Percentiles rank a stretch among this genome's conserved stretches.
Evolutionary conservation across 2,113 vertebrate genomes (phyloP).

Genomic region (Dromas ardeola): DNA sequence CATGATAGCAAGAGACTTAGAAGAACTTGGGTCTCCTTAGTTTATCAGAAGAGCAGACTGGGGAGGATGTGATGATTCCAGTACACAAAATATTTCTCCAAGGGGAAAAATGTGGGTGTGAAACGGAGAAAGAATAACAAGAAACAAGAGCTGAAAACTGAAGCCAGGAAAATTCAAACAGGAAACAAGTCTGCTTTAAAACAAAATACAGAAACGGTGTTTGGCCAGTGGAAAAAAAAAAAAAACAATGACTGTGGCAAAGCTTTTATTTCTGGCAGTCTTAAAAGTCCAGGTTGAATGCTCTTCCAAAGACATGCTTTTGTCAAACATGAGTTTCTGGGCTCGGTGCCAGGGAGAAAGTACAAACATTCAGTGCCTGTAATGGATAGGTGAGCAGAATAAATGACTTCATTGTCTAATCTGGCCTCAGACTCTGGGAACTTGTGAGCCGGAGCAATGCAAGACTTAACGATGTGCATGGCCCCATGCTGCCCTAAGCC

Average conservation of each 20-base stretch:
- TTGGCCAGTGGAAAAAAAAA: neutral
- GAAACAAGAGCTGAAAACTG: neutral
- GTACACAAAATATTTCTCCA: neutral
- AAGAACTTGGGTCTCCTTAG: neutral
- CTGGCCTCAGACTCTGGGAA: neutral
- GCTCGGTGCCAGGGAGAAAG: neutral
- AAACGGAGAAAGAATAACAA: neutral
- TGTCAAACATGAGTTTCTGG: conserved; percentile 27
- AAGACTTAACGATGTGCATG: neutral
- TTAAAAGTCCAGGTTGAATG: neutral
- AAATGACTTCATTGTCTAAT: conserved; percentile 16
- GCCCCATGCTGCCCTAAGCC: neutral
- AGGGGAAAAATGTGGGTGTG: neutral
- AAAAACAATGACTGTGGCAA: neutral
- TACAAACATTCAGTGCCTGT: neutral
- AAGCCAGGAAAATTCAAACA: neutral
- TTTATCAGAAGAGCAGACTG: neutral
- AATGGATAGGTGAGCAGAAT: conserved; percentile 47
- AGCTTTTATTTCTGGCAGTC: neutral
- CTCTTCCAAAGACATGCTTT: neutral
- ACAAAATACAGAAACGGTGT: neutral
- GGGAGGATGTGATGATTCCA: neutral
- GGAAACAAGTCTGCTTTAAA: neutral
- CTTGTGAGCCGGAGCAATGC: neutral
- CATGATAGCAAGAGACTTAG: neutral